These are phyloP conservation scores for Oreonectes daqikongensis DNA, from an alignment of 2,797 vertebrate genomes.

Conservation along the genomic window DNA sequence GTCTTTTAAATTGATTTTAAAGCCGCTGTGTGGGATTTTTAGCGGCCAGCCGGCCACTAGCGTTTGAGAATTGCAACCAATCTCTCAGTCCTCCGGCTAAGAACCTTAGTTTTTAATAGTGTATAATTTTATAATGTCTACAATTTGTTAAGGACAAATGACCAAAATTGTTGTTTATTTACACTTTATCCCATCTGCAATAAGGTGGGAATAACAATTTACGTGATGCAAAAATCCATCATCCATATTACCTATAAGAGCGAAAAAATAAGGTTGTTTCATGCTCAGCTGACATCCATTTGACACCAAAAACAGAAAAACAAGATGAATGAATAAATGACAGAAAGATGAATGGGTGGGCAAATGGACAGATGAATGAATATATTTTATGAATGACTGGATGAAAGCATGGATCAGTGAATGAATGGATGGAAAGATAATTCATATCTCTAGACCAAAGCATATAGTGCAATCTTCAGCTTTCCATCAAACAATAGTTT, in stretches of 20 bases:
- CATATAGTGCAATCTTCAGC: not conserved
- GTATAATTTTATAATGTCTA: too few relatives aligned
- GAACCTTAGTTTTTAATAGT: too few relatives aligned
- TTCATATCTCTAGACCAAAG: not conserved
- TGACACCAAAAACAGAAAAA: not conserved
- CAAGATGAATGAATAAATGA: not conserved
- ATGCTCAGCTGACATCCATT: not conserved
- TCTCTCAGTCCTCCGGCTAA: too few relatives aligned
- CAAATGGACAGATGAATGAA: not conserved
- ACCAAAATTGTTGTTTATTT: too few relatives aligned
- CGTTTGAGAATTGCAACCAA: too few relatives aligned
- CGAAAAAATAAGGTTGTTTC: not conserved
- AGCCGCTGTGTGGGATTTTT: too few relatives aligned
- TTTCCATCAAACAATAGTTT: conserved; percentile 3
- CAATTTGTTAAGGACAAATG: too few relatives aligned
- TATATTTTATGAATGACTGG: not conserved
- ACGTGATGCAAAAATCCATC: not conserved
- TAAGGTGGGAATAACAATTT: too few relatives aligned
- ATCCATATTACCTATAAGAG: not conserved
- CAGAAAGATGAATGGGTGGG: not conserved
- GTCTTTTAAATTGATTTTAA: too few relatives aligned
- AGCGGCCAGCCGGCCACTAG: too few relatives aligned
- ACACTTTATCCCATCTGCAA: too few relatives aligned
- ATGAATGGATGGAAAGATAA: not conserved
- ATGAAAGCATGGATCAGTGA: not conserved